Conservation (phyloP, 1,140 invertebrate species). For the Pteromalus puparum region DNA sequence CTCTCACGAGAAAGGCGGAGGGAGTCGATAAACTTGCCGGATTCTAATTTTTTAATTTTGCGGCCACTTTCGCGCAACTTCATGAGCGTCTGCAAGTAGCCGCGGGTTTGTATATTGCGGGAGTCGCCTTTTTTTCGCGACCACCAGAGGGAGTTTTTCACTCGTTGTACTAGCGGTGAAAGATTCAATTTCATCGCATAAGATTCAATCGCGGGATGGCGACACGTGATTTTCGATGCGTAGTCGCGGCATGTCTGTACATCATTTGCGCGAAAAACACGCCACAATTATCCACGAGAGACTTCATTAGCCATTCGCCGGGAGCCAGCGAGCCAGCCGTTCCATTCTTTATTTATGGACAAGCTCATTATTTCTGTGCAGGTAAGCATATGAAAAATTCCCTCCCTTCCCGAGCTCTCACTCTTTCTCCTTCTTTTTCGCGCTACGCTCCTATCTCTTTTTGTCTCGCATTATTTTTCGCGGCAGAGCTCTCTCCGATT, state of each 20-base stretch:
- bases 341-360: conserved; percentile 74
- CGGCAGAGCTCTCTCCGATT: neutral
- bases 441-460: neutral
- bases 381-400: conserved; percentile 74
- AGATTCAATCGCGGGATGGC: no score
- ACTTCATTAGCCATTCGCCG: conserved; percentile 72
- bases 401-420: conserved; percentile 54
- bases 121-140: no score
- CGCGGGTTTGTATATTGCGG: neutral
- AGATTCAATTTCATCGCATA: no score
- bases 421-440: conserved; percentile 13
- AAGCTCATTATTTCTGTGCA: conserved; percentile 75
- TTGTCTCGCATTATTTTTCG: neutral
- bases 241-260: neutral
- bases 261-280: neutral
- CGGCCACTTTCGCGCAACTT: conserved; percentile 21
- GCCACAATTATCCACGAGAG: conserved; percentile 71
- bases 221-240: neutral
- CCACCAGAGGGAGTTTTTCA: no score
- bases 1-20: neutral
- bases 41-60: conserved; percentile 52
- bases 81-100: conserved; percentile 1
- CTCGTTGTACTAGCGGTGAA: no score
- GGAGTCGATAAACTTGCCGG: conserved; percentile 40
- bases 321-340: conserved; percentile 58